Percentiles rank a stretch among this genome's conserved stretches.
phyloP scores from a whole-genome alignment of 2,113 vertebrate species.

The Phainopepla nitens region DNA sequence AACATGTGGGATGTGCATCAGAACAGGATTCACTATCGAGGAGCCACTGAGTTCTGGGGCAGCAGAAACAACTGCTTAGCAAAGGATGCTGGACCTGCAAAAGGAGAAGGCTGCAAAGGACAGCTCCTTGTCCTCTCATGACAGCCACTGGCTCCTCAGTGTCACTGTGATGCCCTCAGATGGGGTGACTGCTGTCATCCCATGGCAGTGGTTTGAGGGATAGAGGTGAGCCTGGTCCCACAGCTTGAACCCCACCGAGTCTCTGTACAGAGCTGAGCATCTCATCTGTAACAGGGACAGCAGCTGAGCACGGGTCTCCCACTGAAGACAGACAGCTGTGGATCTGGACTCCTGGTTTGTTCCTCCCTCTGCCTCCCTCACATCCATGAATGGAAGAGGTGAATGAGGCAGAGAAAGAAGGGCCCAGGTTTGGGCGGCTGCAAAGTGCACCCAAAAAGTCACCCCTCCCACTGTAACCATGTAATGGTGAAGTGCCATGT shows the following conservation, averaged over 20 bases:
- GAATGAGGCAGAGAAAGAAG: not conserved
- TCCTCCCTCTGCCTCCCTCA: not conserved
- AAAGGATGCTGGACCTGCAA: not conserved
- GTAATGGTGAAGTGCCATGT: not conserved
- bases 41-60: not conserved
- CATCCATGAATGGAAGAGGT: not conserved
- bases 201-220: not conserved
- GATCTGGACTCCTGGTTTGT: not conserved
- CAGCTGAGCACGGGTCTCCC: not conserved
- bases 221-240: not conserved
- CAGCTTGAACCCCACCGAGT: rapidly evolving
- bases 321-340: not conserved
- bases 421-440: not conserved
- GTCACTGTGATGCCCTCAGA: not conserved
- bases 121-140: not conserved
- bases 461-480: not conserved
- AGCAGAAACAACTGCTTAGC: not conserved
- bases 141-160: not conserved
- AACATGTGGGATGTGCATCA: not conserved
- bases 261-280: not conserved
- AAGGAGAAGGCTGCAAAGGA: not conserved
- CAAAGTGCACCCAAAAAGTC: not conserved
- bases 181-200: not conserved
- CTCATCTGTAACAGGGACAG: rapidly evolving
- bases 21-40: not conserved